These are phyloP conservation scores for Valencia hispanica DNA, from an alignment of 2,797 vertebrate species.

Conservation along the genomic window DNA sequence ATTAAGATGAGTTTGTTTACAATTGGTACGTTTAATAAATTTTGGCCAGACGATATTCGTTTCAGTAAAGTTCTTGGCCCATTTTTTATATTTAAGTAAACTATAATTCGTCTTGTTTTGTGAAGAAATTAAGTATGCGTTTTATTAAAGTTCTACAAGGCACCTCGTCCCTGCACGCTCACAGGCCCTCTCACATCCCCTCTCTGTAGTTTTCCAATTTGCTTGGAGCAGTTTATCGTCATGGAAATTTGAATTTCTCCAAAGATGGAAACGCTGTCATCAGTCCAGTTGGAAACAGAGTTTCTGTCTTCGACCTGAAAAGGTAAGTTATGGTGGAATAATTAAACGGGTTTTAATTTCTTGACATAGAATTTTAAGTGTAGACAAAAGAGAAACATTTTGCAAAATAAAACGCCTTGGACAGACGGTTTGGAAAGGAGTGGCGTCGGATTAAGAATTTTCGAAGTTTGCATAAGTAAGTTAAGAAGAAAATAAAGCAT, in stretches of 20 bases:
- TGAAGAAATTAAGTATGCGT: neutral
- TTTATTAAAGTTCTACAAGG: neutral
- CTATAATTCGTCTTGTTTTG: neutral
- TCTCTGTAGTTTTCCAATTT: constrained; percentile 90
- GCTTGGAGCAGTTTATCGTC: constrained; percentile 92
- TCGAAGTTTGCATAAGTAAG: too few species aligned
- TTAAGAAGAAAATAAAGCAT: too few species aligned
- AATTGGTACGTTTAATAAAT: rapidly evolving
- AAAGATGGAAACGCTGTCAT: constrained; percentile 89
- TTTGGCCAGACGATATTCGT: rapidly evolving
- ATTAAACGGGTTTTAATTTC: neutral
- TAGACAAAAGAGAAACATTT: too few species aligned
- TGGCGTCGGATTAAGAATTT: too few species aligned
- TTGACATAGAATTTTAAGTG: too few species aligned
- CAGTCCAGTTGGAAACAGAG: constrained; percentile 94
- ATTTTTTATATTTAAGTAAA: neutral
- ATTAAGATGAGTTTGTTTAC: rapidly evolving
- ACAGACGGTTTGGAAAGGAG: too few species aligned
- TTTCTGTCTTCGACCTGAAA: constrained; percentile 92
- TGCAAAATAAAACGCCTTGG: too few species aligned
- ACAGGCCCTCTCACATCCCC: neutral
- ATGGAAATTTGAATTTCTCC: constrained; percentile 91
- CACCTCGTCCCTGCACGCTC: neutral
- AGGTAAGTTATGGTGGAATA: constrained; percentile 78
- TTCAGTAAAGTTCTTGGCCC: neutral